Evolutionary conservation across 2,113 vertebrate species (phyloP).

Genomic region (Protobothrops mucrosquamatus): DNA sequence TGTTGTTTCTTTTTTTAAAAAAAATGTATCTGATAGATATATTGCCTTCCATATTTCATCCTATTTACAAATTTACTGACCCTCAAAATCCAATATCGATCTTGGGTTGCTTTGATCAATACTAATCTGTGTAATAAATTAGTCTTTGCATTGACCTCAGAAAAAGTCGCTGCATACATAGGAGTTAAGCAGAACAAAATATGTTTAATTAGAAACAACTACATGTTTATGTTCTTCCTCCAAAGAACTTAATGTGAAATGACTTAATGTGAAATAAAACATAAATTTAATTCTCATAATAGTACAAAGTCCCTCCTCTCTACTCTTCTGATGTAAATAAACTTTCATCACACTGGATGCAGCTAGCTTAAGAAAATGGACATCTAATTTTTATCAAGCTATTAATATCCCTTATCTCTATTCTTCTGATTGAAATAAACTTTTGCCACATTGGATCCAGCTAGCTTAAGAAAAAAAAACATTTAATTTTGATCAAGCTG

Average conservation of each 20-base stretch:
- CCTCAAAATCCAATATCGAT: conserved; percentile 65
- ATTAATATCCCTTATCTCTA: not conserved
- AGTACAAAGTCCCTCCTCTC: not conserved
- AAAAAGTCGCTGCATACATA: conserved; percentile 55
- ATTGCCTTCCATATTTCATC: conserved; percentile 38
- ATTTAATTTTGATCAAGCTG: not conserved
- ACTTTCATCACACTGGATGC: not conserved
- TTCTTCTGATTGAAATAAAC: conserved; percentile 36
- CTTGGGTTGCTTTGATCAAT: conserved; percentile 60
- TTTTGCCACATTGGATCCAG: not conserved
- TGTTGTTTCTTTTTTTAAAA: conserved; percentile 22
- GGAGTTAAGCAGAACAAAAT: conserved; percentile 50
- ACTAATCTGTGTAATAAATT: conserved; percentile 63
- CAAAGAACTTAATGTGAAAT: conserved; percentile 8
- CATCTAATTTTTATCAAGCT: not conserved
- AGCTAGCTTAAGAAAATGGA: not conserved
- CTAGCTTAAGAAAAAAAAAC: not conserved
- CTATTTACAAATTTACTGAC: conserved; percentile 62
- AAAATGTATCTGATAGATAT: conserved; percentile 15
- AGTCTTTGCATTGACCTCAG: conserved; percentile 59
- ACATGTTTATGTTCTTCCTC: conserved; percentile 33
- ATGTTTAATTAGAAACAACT: conserved; percentile 55
- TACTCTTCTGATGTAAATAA: conserved; percentile 36
- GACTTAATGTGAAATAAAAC: conserved; percentile 4
- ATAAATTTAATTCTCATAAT: conserved; percentile 34